These are phyloP conservation scores for Trachelus tabidus DNA, from an alignment of 2,888 invertebrate genomes.

Conservation along the genomic window DNA sequence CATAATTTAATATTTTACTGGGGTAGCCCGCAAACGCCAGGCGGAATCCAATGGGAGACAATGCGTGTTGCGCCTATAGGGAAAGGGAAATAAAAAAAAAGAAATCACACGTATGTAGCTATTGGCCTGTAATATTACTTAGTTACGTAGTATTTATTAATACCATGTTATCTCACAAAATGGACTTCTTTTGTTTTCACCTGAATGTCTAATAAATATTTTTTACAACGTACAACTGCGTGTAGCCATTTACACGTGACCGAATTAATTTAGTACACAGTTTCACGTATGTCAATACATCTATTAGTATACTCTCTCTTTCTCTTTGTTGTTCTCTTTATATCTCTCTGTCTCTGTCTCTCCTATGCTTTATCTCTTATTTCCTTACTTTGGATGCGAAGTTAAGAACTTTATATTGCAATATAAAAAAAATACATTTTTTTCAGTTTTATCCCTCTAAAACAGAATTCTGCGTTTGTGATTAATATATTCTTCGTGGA, in stretches of 20 bases:
- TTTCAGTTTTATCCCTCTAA: not conserved
- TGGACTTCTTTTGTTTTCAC: slow-evolving; percentile 45
- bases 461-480: not conserved
- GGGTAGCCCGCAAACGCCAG: slow-evolving; percentile 50
- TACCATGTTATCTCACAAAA: slow-evolving; percentile 46
- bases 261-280: not conserved
- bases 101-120: slow-evolving; percentile 26
- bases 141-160: slow-evolving; percentile 62
- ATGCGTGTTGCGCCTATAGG: not conserved
- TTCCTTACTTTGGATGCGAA: slow-evolving; percentile 4
- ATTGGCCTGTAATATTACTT: slow-evolving; percentile 50
- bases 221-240: slow-evolving; percentile 44
- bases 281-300: not conserved
- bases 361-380: not conserved
- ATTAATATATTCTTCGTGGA: slow-evolving; percentile 16
- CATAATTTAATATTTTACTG: slow-evolving; percentile 54
- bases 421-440: not conserved
- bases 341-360: slow-evolving; percentile 10
- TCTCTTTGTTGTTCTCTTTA: slow-evolving; percentile 9
- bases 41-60: slow-evolving; percentile 28
- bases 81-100: slow-evolving; percentile 7
- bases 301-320: not conserved
- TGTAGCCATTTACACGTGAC: not conserved
- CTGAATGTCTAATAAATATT: slow-evolving; percentile 57
- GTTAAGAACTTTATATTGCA: slow-evolving; percentile 3